phyloP scores from a whole-genome alignment of 92 coral and sea anemone genomes.

The Palythoa heliodiscus region DNA sequence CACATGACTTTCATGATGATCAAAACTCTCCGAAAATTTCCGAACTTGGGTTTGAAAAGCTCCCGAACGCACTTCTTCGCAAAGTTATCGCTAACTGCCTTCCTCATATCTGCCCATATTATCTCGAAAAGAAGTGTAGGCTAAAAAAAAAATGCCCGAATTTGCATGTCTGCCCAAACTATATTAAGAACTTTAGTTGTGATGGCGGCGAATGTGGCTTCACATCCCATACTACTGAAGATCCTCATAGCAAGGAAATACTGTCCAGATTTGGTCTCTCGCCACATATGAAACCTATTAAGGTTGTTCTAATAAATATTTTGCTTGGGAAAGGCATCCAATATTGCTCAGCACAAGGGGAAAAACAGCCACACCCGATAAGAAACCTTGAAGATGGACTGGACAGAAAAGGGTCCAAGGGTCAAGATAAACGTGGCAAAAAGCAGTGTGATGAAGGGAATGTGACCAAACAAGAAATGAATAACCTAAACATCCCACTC shows the following conservation, averaged over 20 bases:
- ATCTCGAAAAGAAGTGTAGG: conserved; percentile 32
- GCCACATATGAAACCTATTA: conserved; percentile 13
- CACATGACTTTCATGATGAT: conserved; percentile 44
- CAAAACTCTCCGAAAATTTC: conserved; percentile 31
- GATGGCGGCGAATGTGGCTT: conserved; percentile 29
- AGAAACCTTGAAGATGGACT: not conserved
- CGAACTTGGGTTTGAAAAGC: conserved; percentile 46
- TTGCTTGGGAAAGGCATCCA: conserved; percentile 10
- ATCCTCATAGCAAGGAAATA: conserved; percentile 41
- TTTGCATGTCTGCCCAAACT: conserved; percentile 50
- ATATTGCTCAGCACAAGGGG: not conserved
- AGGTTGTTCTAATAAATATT: not conserved
- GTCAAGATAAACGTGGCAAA: conserved; percentile 3
- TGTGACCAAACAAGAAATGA: not conserved
- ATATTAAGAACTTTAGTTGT: conserved; percentile 13
- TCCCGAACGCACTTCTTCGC: not conserved
- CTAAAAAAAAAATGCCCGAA: conserved; percentile 16
- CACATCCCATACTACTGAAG: conserved; percentile 24
- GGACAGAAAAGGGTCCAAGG: not conserved
- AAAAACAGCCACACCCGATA: not conserved
- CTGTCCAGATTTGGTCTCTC: conserved; percentile 32
- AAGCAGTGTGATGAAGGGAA: not conserved
- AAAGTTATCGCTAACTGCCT: conserved; percentile 45
- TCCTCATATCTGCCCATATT: conserved; percentile 48
- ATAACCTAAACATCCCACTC: not conserved